Percentiles rank a stretch among this genome's conserved stretches.
Evolutionary conservation across 2,888 invertebrate genomes (phyloP).

Genomic region (Macropis europaea): DNA sequence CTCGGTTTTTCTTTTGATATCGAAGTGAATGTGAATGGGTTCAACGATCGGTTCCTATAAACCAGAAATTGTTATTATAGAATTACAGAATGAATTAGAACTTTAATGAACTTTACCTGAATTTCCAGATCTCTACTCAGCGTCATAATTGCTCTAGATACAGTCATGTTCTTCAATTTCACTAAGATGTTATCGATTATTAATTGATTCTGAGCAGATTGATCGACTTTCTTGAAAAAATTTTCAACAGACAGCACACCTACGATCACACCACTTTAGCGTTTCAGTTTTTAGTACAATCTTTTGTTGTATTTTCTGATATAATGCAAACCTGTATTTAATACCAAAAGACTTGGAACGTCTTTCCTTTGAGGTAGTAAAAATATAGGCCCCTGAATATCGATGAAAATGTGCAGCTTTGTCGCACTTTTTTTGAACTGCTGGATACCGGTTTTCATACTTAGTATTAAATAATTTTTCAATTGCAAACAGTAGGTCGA

Average conservation of each 20-base stretch:
- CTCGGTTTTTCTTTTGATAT: conserved; percentile 85
- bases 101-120: conserved; percentile 81
- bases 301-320: background rate
- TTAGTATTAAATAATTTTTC: conserved; percentile 52
- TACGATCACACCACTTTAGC: conserved; percentile 63
- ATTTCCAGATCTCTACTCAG: conserved; percentile 87
- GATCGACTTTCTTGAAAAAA: conserved; percentile 85
- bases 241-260: conserved; percentile 90
- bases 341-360: conserved; percentile 87
- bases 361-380: conserved; percentile 90
- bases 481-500: conserved; percentile 52
- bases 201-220: conserved; percentile 70
- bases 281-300: background rate
- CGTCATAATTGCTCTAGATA: conserved; percentile 87
- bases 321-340: conserved; percentile 85
- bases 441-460: conserved; percentile 77
- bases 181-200: conserved; percentile 87
- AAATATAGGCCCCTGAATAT: conserved; percentile 88
- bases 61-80: background rate
- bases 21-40: conserved; percentile 86
- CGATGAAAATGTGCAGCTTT: conserved; percentile 84
- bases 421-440: conserved; percentile 81
- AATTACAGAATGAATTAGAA: background rate
- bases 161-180: conserved; percentile 85
- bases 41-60: conserved; percentile 87